Conservation (phyloP, 2,888 invertebrate genomes). For the Drosophila picticornis region DNA sequence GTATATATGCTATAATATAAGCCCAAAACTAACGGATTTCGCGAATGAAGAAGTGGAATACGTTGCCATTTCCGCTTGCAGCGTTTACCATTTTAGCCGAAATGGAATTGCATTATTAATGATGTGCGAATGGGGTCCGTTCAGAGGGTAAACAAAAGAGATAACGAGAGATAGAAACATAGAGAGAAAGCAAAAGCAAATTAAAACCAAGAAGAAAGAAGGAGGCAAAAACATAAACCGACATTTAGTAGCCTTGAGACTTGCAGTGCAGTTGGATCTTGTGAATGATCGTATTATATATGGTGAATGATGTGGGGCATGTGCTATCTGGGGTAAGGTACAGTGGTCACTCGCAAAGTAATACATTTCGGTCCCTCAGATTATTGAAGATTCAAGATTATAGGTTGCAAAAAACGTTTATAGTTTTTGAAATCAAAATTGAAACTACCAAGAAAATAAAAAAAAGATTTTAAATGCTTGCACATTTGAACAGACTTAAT, state of each 20-base stretch:
- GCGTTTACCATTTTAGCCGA: slow-evolving; percentile 32
- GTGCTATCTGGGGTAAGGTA: background rate
- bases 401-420: background rate
- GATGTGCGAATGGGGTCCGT: slow-evolving; percentile 5
- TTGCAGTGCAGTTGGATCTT: slow-evolving; percentile 41
- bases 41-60: background rate
- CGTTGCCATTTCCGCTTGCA: slow-evolving; percentile 37
- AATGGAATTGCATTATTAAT: slow-evolving; percentile 38
- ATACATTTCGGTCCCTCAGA: background rate
- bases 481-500: background rate
- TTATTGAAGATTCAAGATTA: background rate
- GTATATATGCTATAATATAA: slow-evolving; percentile 19
- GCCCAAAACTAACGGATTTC: slow-evolving; percentile 14
- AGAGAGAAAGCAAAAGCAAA: slow-evolving; percentile 26
- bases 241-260: slow-evolving; percentile 7
- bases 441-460: background rate
- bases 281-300: background rate
- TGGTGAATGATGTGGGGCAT: background rate
- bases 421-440: background rate
- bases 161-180: slow-evolving; percentile 23
- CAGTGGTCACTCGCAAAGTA: slow-evolving; percentile 1
- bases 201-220: slow-evolving; percentile 1
- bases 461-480: background rate
- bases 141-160: slow-evolving; percentile 23
- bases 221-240: slow-evolving; percentile 25